Evolutionary conservation across 2,888 invertebrate species (phyloP).

Genomic region (Pammene fasciana): DNA sequence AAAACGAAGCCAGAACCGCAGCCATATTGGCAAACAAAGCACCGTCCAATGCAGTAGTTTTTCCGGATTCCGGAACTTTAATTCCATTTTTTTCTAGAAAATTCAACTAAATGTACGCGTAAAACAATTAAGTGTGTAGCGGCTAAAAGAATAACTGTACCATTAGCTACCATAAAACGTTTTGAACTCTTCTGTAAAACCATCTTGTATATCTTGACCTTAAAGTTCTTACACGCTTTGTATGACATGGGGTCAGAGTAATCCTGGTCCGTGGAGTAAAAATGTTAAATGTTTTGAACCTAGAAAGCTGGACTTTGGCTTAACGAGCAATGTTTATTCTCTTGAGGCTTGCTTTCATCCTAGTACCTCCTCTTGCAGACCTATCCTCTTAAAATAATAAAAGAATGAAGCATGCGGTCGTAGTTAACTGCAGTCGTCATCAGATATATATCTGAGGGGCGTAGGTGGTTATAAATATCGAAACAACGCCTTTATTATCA

Average conservation of each 20-base stretch:
- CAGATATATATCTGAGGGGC: too few relatives aligned
- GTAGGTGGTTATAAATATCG: too few relatives aligned
- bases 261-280: neutral
- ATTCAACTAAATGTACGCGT: slow-evolving; percentile 22
- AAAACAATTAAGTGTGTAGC: slow-evolving; percentile 34
- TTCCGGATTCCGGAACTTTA: slow-evolving; percentile 8
- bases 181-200: neutral
- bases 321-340: slow-evolving; percentile 11
- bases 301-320: slow-evolving; percentile 10
- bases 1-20: neutral
- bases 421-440: too few relatives aligned
- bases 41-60: neutral
- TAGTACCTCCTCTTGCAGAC: neutral
- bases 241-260: neutral
- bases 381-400: too few relatives aligned
- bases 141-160: slow-evolving; percentile 27
- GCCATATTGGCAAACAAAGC: neutral
- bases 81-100: slow-evolving; percentile 26
- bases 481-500: too few relatives aligned
- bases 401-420: too few relatives aligned
- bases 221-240: neutral
- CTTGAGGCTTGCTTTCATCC: neutral
- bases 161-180: slow-evolving; percentile 24
- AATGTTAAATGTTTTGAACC: neutral
- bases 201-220: neutral